A percentile compares a stretch with the other conserved stretches of the same genome.
These are phyloP conservation scores for Perodicticus potto DNA, from an alignment of 2,797 vertebrate genomes.

Conservation along the genomic window DNA sequence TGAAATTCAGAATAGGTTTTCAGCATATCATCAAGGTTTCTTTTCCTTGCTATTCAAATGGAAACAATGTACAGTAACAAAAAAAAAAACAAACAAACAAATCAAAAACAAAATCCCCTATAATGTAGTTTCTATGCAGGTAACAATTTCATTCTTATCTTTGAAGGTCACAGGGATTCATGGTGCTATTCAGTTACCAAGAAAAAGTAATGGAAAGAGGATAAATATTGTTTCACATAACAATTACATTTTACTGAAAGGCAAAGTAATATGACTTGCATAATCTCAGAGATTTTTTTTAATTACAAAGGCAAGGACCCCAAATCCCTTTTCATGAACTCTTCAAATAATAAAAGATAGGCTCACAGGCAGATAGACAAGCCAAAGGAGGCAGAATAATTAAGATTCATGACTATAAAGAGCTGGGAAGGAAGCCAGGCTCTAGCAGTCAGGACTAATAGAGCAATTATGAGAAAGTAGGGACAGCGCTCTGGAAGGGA, in stretches of 20 bases:
- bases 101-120: background rate
- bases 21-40: background rate
- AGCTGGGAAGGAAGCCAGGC: background rate
- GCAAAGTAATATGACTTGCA: conserved; percentile 56
- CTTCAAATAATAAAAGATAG: conserved; percentile 68
- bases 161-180: background rate
- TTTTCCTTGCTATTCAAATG: conserved; percentile 8
- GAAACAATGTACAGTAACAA: background rate
- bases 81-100: background rate
- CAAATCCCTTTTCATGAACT: conserved; percentile 56
- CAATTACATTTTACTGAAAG: conserved; percentile 64
- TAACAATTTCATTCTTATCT: background rate
- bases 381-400: conserved; percentile 31
- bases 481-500: background rate
- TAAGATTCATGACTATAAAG: conserved; percentile 3
- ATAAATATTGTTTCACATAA: conserved; percentile 41
- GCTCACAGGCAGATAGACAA: conserved; percentile 41
- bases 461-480: background rate
- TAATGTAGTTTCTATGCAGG: background rate
- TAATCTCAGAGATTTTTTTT: conserved; percentile 55
- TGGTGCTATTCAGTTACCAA: background rate
- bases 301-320: conserved; percentile 62
- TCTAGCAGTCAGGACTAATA: background rate
- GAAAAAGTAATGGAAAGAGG: background rate
- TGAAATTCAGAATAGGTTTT: conserved; percentile 4